Base-by-base conservation (phyloP, 2,797 vertebrate species). In the Hyperoplus immaculatus region DNA sequence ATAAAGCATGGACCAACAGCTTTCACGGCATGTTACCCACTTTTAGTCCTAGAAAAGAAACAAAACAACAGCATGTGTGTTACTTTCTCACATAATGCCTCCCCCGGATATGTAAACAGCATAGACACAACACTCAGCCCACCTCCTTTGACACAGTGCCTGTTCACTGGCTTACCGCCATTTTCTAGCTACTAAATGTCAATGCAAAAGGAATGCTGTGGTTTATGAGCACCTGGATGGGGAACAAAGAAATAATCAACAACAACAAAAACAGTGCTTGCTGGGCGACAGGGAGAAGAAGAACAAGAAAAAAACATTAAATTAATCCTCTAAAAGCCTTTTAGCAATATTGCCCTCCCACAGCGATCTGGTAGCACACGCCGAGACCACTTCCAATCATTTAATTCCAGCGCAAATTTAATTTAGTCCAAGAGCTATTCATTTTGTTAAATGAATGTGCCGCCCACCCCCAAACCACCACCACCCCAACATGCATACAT, bases 311-410 rank as follows among this genome's bases (percentile, higher is more conserved):
- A 58, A 89, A 87, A 87, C 85, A 91, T 87, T 76, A 80, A 93
- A 95, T 95, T 95, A 96, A 96, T 96, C 94, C 91, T 80, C 94
- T 96, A 93, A 95, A 96, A 95, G 95, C 89, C 93, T 96, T 96
- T 96, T 96, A 95, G 93, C 92, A 84, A 94, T 90, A 88, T 87
- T 87, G 94, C 93, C 88, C 94, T 94, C 92, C 92, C 49, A 60
- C 86, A 82, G 92, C 42, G 89, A 89, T 86, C 89, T 86, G 78
- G 90, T 88, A 86, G 91, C 89, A 89, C 91, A 91, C 89, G 87
- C 78, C n/a, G 14, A 54, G 38, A 85, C 82, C 78, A 90, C 83
- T 91, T 92, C 88, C 83, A 88, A 92, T 88, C 93, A 94, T 95
- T 95, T 93, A 94, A 93, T 89, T 95, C 86, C 89, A 86, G 83